Evolutionary conservation across 2,797 vertebrate species (phyloP), one percentile per base, ranked within the genome.

Genomic region (Crocidura indochinensis): DNA sequence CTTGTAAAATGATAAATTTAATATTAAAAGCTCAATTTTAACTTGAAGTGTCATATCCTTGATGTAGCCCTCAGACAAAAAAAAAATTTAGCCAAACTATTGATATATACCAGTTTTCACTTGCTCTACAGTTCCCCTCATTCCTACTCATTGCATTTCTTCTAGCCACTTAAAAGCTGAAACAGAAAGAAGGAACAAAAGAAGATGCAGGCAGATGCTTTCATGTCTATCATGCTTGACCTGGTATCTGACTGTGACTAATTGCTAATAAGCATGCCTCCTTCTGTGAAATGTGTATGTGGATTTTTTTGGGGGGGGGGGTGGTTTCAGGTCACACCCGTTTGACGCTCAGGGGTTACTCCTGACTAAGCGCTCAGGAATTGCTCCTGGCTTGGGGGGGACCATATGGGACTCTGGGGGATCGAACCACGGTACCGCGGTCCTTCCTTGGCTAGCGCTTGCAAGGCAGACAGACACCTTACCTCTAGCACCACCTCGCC

Each of bases 21-120:
- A 27, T 29, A 87, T 26, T 75, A 90, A 95, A 91, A 60, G 11
- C 17, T 85, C 44, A 51, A 71, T 20, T 60, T 19, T 60, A 60
- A 49, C 38, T 77, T 46, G 88, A 67, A 77, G 38, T 10, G 49
- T 51, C 10, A 15, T 51, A 10, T 51, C 12, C 56, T 78, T 17
- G 56, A n/a, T 44, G 6, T 2, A 53, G 38, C 47, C 17, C 24
- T 84, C 26, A 46, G 10, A 79, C 10, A 84, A 22, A 31, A 75
- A 22, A 31, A 75, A 82, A 68, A 51, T 47, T 60, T 60, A 60
- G 22, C 19, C 56, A 60, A 19, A 56, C 53, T 56, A 56, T 17
- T 17, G 12, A 17, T 56, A 3, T 51, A 51, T 15, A 56, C 19
- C 12, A 38, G 8, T 73, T 74, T 75, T 75, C 87, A n/a, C 8